Percentiles rank a stretch among this genome's conserved stretches.
These are phyloP conservation scores for Stomorhina lunata DNA, from an alignment of 2,888 invertebrate species.

Conservation along the genomic window DNA sequence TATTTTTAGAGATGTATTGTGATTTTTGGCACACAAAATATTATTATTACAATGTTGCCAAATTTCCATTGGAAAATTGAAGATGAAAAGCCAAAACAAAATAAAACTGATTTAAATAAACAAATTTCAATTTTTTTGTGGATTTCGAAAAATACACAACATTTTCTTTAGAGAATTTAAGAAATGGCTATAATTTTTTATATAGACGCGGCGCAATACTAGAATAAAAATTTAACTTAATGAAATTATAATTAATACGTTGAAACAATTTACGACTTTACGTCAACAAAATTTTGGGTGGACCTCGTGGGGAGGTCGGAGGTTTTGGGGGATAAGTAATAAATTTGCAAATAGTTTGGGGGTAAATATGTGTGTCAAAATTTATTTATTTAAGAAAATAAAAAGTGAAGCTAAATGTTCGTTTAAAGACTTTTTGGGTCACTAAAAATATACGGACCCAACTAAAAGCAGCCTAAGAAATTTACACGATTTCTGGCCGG, in stretches of 20 bases:
- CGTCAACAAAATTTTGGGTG: not conserved
- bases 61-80: conserved; percentile 56
- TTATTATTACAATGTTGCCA: conserved; percentile 63
- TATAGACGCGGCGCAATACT: not conserved
- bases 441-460: too few relatives aligned
- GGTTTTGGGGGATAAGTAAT: not conserved
- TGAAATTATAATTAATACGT: conserved; percentile 49
- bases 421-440: too few relatives aligned
- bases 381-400: too few relatives aligned
- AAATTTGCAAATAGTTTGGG: not conserved
- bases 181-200: conserved; percentile 2
- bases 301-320: too few relatives aligned
- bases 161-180: conserved; percentile 30
- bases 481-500: too few relatives aligned
- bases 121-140: not conserved
- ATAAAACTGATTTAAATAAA: not conserved
- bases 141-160: conserved; percentile 23
- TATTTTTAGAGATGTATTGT: conserved; percentile 58
- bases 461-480: too few relatives aligned
- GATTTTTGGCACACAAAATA: conserved; percentile 64
- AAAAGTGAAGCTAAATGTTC: too few relatives aligned
- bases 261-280: conserved; percentile 27
- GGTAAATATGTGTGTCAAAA: not conserved
- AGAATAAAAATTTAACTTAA: conserved; percentile 19
- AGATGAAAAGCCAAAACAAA: not conserved